A percentile compares a stretch with the other conserved stretches of the same genome.
These are phyloP conservation scores for Sebastes jordani DNA, from an alignment of 2,797 vertebrate species.

Conservation along the genomic window DNA sequence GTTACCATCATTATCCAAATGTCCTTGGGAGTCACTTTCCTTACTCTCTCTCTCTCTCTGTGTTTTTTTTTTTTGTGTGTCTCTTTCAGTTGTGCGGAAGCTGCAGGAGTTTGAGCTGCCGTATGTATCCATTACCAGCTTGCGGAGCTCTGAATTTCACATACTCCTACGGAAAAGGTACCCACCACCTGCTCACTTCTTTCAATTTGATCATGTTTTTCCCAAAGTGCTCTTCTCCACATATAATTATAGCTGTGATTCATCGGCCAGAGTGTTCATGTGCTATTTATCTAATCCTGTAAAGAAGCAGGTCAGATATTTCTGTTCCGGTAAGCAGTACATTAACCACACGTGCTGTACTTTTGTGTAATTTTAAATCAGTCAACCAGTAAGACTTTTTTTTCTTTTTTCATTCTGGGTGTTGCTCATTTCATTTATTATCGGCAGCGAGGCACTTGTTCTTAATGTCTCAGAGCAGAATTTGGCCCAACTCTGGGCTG, in stretches of 20 bases:
- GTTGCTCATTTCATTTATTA: neutral
- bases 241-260: constrained; percentile 16
- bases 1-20: constrained; percentile 42
- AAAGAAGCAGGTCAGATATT: neutral
- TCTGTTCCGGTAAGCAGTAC: neutral
- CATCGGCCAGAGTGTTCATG: neutral
- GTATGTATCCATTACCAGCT: constrained; percentile 95
- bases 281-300: constrained; percentile 5
- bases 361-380: neutral
- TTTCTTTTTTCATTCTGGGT: neutral
- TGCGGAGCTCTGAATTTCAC: constrained; percentile 90
- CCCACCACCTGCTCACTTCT: constrained; percentile 19
- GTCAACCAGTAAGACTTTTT: neutral
- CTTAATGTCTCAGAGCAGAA: neutral
- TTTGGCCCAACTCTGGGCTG: neutral
- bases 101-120: constrained; percentile 99
- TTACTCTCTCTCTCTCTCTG: constrained; percentile 34
- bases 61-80: constrained; percentile 23
- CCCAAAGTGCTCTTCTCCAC: constrained; percentile 1
- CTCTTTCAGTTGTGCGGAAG: constrained; percentile 90
- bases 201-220: neutral
- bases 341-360: neutral
- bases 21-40: constrained; percentile 52
- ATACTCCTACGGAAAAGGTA: constrained; percentile 98
- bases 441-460: constrained; percentile 17